Base-by-base conservation (phyloP, 1,140 invertebrate genomes). In the Holotrichia oblita region DNA sequence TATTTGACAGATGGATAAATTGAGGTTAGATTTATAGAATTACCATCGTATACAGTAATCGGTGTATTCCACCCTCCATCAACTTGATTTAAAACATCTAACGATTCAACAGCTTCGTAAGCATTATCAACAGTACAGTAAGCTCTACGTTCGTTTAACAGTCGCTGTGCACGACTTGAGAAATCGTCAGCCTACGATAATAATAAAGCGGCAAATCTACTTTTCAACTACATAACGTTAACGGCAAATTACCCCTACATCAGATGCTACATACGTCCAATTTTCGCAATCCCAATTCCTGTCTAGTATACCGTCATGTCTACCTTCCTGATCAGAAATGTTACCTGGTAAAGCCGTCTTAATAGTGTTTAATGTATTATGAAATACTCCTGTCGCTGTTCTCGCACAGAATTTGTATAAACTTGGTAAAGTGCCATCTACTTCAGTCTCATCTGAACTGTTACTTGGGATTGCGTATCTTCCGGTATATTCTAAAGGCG, bases 361-460 rank as follows among this genome's bases (percentile, higher is more conserved):
- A 10, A 87, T 84, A 0, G 86, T 86, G 74, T 87, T 86, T 6
- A 86, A 76, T 0, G 85, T 85, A 78, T 86, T 86, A 10, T 85
- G 84, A 74, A 87, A 84, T 40, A 87, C 85, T 20, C 85, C 85
- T 8, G 85, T 85, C 0, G 85, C 85, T 20, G 85, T 87, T 79
- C 84, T 84, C 17, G 86, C 84, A 78, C 84, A 85, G 14, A 84
- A 83, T 78, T 86, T 86, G 77, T 86, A 85, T 77, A 86, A 84
- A 76, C 83, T 85, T 0, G 85, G 85, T 79, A 86, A 82, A 41
- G 85, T 80, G 73, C 84, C 83, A 77, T 86, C 85, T 8, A 81
- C 81, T 74, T 85, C 83, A 14, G 44, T 17, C 24, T 77, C 78
- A 48, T 74, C 79, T 2, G 79, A 61, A 72, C 75, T 55, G 42